Evolutionary conservation across 1,140 invertebrate genomes (phyloP).

Genomic region (Dendrolimus punctatus): DNA sequence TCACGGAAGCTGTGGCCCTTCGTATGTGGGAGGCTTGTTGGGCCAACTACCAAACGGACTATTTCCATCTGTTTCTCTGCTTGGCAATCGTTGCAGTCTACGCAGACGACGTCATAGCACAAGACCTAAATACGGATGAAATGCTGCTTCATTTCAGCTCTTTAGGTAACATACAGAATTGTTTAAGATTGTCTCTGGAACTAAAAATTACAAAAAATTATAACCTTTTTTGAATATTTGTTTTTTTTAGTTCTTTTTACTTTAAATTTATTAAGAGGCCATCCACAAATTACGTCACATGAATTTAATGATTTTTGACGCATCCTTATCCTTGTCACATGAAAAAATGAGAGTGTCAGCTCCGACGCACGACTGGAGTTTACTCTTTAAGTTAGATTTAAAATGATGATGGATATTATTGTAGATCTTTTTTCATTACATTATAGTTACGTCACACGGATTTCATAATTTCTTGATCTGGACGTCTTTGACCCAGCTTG

Average conservation of each 20-base stretch:
- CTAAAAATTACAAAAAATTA: not conserved
- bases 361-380: slow-evolving; percentile 4
- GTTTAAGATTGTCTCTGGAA: slow-evolving; percentile 2
- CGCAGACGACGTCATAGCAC: slow-evolving; percentile 92
- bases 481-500: too few species aligned
- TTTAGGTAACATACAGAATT: slow-evolving; percentile 69
- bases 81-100: slow-evolving; percentile 93
- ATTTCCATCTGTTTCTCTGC: slow-evolving; percentile 94
- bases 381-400: not conserved
- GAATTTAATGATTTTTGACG: too few species aligned
- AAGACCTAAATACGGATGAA: slow-evolving; percentile 91
- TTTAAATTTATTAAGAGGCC: too few species aligned
- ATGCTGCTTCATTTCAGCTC: slow-evolving; percentile 96
- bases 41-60: slow-evolving; percentile 94
- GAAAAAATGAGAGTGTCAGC: too few species aligned
- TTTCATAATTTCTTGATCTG: too few species aligned
- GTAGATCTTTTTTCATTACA: too few species aligned
- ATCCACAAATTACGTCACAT: too few species aligned
- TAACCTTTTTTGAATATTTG: too few species aligned
- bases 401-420: too few species aligned
- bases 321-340: too few species aligned
- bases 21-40: slow-evolving; percentile 96
- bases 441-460: too few species aligned
- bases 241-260: too few species aligned
- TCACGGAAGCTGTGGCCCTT: slow-evolving; percentile 87